Base-by-base conservation (phyloP, 2,888 invertebrate species). In the Amiota mariae region DNA sequence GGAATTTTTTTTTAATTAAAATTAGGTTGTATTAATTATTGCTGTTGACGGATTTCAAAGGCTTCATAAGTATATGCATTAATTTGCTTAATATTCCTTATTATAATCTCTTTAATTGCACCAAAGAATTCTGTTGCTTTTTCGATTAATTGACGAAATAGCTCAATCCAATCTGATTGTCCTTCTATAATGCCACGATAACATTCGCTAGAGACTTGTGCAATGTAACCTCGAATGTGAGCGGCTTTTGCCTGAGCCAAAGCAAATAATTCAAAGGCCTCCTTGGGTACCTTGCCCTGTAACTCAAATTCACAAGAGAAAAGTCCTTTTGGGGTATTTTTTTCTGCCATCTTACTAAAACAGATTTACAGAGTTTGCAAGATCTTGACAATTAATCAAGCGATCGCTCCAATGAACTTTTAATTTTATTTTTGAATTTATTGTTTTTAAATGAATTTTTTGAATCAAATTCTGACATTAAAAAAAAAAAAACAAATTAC, bases 191-290 rank as follows among this genome's bases (percentile, higher is more conserved):
- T 66, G 2, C 82, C 82, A 70, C 71, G 75, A 20, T 72, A 85
- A 15, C 9, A 1, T 0, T 80, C 78, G 0, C 77, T 81, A 0
- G 72, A 10, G 1, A 77, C 72, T 49, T 73, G 75, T 2, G 1
- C 59, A n/a, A 82, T 82, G 49, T 76, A 82, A 4, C 82, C 82
- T 3, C 85, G 79, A 0, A 82, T 3, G 0, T 78, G 82, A 70
- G 78, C 4, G 0, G 78, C 0, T 11, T 75, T 71, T 0, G 82
- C 82, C 75, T 81, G 84, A 0, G 81, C 77, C 0, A 9, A 4
- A 6, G 85, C 76, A 36, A 85, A 82, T 20, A 81, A 0, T 46
- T 84, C 76, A 1, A 85, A 80, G 0, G 81, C 79, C 66, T 85
- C 80, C 67, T 79, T 76, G 1, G 76, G 76, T 1, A 84, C 0